These are phyloP conservation scores for Incurvaria masculella DNA, from an alignment of 2,888 invertebrate genomes.

Conservation along the genomic window DNA sequence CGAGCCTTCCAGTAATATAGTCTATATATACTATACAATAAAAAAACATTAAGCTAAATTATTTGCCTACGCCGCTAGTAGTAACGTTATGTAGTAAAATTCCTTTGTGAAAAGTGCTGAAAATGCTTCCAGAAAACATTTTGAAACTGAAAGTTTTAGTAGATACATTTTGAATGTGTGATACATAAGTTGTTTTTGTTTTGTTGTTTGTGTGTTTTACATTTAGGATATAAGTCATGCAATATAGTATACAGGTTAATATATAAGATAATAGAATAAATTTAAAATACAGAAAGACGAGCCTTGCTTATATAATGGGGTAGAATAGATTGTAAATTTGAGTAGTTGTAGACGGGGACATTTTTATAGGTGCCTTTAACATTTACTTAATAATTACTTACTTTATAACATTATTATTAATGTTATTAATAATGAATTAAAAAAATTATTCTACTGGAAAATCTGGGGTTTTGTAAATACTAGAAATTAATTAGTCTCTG, in stretches of 20 bases:
- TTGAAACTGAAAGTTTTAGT: slow-evolving; percentile 28
- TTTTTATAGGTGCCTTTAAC: slow-evolving; percentile 54
- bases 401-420: too few species aligned
- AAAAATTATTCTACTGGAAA: not conserved
- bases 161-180: slow-evolving; percentile 51
- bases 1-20: slow-evolving; percentile 57
- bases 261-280: not conserved
- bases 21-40: slow-evolving; percentile 24
- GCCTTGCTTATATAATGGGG: slow-evolving; percentile 46
- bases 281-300: slow-evolving; percentile 43
- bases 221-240: slow-evolving; percentile 18
- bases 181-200: slow-evolving; percentile 52
- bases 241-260: not conserved
- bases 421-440: too few species aligned
- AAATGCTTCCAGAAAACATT: slow-evolving; percentile 41
- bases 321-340: slow-evolving; percentile 46
- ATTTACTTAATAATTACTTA: too few species aligned
- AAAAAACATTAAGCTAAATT: not conserved
- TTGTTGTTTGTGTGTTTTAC: slow-evolving; percentile 55
- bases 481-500: not conserved
- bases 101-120: not conserved
- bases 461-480: not conserved
- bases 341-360: slow-evolving; percentile 29
- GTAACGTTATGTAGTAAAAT: not conserved
- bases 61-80: not conserved